Evolutionary conservation across 64 coral and sea anemone species (phyloP).

Genomic region (Porites australiensis): DNA sequence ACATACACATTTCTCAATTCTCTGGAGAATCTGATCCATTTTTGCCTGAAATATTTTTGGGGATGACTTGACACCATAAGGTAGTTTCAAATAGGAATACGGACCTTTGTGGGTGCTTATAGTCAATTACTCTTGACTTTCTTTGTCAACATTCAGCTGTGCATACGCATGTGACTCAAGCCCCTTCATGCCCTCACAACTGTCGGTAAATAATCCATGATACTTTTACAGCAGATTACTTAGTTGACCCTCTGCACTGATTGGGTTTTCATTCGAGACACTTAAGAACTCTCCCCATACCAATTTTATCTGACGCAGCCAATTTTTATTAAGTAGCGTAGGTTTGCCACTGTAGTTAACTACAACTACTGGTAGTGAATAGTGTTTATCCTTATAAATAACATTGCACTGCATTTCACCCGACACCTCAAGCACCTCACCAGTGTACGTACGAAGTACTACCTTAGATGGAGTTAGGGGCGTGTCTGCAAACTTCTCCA

Average conservation of each 20-base stretch:
- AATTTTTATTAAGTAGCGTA: slow-evolving; percentile 53
- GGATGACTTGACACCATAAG: too few relatives aligned
- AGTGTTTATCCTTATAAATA: slow-evolving; percentile 39
- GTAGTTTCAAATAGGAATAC: too few relatives aligned
- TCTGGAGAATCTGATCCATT: not conserved
- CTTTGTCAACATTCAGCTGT: not conserved
- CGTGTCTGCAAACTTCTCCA: slow-evolving; percentile 20
- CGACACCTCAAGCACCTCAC: slow-evolving; percentile 49
- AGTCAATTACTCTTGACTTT: slow-evolving; percentile 48
- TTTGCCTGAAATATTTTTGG: too few relatives aligned
- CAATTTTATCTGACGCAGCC: not conserved
- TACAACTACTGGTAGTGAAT: slow-evolving; percentile 21
- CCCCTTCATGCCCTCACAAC: slow-evolving; percentile 20
- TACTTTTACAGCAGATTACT: too few relatives aligned
- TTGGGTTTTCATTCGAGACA: not conserved
- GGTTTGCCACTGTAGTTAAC: slow-evolving; percentile 43
- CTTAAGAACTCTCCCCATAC: slow-evolving; percentile 41
- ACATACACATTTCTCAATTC: not conserved
- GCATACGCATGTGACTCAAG: slow-evolving; percentile 37
- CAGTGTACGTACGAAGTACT: slow-evolving; percentile 41
- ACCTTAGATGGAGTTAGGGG: slow-evolving; percentile 35
- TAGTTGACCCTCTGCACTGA: slow-evolving; percentile 17
- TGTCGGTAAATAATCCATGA: not conserved
- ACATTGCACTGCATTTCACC: slow-evolving; percentile 60
- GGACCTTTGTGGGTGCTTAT: slow-evolving; percentile 50